phyloP scores from a whole-genome alignment of 2,797 vertebrate genomes.

The Helostoma temminkii region DNA sequence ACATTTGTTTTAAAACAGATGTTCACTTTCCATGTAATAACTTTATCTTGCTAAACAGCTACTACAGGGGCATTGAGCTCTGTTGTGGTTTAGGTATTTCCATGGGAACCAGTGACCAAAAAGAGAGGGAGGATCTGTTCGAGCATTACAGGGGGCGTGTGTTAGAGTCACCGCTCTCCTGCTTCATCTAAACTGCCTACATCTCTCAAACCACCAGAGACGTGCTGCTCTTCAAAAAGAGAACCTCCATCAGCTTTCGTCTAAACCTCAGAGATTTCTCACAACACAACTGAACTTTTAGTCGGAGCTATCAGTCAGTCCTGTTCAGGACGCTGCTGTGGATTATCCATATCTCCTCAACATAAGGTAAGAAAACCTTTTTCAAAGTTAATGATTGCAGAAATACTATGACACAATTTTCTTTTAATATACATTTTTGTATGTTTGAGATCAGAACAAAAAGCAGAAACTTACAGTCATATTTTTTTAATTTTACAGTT shows the following conservation, averaged over 20 bases:
- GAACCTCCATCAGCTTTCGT: slow-evolving; percentile 50
- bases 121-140: slow-evolving; percentile 71
- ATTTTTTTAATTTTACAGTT: slow-evolving; percentile 41
- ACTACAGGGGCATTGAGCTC: slow-evolving; percentile 50
- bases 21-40: slow-evolving; percentile 52
- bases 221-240: slow-evolving; percentile 58
- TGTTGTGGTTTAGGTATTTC: slow-evolving; percentile 78
- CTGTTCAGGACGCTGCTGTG: slow-evolving; percentile 36
- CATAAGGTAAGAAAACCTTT: slow-evolving; percentile 71
- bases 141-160: slow-evolving; percentile 66
- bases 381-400: background rate
- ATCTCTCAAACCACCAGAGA: slow-evolving; percentile 72
- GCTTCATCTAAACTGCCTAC: slow-evolving; percentile 80
- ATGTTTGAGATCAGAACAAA: slow-evolving; percentile 13
- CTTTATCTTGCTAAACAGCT: slow-evolving; percentile 72
- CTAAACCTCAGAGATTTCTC: slow-evolving; percentile 31
- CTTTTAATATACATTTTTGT: background rate
- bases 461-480: slow-evolving; percentile 1
- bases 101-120: slow-evolving; percentile 77
- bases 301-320: slow-evolving; percentile 22
- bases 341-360: slow-evolving; percentile 46
- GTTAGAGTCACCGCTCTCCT: slow-evolving; percentile 66
- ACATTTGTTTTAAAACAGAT: slow-evolving; percentile 56
- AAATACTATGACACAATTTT: background rate
- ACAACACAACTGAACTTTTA: slow-evolving; percentile 32